Evolutionary conservation across 2,888 invertebrate species (phyloP), one percentile per base, ranked within the genome.

Genomic region (Panzeria rudis): DNA sequence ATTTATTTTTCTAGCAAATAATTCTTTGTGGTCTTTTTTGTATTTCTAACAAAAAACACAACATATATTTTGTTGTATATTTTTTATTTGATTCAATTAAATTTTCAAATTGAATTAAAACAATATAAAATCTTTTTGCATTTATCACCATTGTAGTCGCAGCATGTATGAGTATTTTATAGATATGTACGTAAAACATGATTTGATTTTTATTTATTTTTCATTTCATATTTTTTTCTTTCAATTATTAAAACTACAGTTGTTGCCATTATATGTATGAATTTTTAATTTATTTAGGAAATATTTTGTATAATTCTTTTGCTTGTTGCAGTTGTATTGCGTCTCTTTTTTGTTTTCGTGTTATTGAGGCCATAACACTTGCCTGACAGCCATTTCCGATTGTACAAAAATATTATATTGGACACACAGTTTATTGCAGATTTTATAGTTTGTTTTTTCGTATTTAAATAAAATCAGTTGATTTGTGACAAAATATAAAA

Each of bases 361-460:
- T 62, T 69, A 69, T 79, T 83, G 69, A 78, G 78, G 78, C 68
- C 78, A 83, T 79, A 78, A 69, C 78, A 83, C 56, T 73, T 75
- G 73, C 79, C 50, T 69, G 78, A 79, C 83, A 83, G 68, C 54
- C 47, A 79, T 83, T 79, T 83, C 83, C 83, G 79, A 83, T 61
- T 61, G 35, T 50, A 78, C 35, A 50, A 38, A 52, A 38, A 68
- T 61, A 61, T 50, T 54, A 38, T 29, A 47, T 41, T 23, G 32
- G 20, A 35, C 50, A 50, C 25, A 20, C 23, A 68, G 47, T 47
- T 68, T 35, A 35, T 47, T 32, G 38, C 20, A 32, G 7, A 17
- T 66, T 23, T 56, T 35, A 20, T 76, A 59, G 64, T 44, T 29
- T 29, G 38, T 23, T 29, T 61, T 41, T n/a, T 62, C 62, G 38